Evolutionary conservation across 2,113 vertebrate species (phyloP), one percentile per base, ranked within the genome.

Genomic region (Heterotis niloticus): DNA sequence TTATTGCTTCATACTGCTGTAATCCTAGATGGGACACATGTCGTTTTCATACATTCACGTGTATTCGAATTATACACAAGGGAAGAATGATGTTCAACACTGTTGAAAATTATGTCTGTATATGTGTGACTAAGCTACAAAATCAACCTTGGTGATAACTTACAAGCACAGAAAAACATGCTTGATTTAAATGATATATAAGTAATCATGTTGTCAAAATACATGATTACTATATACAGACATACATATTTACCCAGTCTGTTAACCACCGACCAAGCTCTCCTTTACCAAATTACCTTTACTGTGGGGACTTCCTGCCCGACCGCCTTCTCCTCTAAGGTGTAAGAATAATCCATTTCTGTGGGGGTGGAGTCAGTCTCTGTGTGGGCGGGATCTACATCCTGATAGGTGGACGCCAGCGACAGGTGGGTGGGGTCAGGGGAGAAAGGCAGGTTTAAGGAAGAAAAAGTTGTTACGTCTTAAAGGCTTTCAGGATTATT

Each of bases 301-400:
- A 64, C 79, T 62, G 81, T 68, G 79, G 76, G 78, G 75, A 83
- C 85, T 82, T 92, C 90, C 80, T 90, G 84, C 89, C 87, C 90
- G 86, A 76, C 81, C 87, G 90, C 83, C 87, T 68, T 90, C 85
- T 92, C 92, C 78, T 83, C 83, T 78, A 81, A 79, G 76, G 76
- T 80, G 90, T 90, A 91, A 90, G 85, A 92, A 92, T 93, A 91
- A 86, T 92, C 90, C 79, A 85, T 87, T 89, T 92, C 91, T 87
- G 90, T 88, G 87, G 90, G 83, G 90, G 89, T 89, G 91, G 88
- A 88, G 86, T 88, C 92, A 91, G 89, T 86, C 86, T 93, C 91
- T 83, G 88, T 86, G 86, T 88, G 85, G 82, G 90, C 88, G 88
- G 90, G 88, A 81, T 91, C 88, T 92, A 92, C 84, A 83, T 93